Conservation (phyloP, 1,140 invertebrate genomes). For the Pogonomyrmex barbatus region DNA sequence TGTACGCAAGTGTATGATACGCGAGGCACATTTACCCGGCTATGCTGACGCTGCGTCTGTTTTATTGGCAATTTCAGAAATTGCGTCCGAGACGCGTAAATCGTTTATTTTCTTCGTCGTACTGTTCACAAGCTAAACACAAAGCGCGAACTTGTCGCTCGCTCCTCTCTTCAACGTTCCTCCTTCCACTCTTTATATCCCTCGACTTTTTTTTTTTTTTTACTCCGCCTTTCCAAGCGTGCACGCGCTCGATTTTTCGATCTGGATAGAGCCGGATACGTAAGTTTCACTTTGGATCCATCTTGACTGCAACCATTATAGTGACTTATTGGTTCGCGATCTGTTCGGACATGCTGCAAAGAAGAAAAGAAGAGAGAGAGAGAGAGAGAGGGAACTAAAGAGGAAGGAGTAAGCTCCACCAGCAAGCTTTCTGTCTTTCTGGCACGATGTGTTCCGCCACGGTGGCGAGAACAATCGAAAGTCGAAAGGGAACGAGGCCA, state of each 20-base stretch:
- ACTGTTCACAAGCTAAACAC: constrained; percentile 36
- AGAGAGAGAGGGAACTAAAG: neutral
- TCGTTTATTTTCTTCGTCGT: constrained; percentile 70
- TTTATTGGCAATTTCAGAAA: constrained; percentile 78
- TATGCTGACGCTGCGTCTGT: constrained; percentile 68
- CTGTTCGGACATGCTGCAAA: constrained; percentile 65
- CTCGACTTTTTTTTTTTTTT: neutral
- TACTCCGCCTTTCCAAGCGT: neutral
- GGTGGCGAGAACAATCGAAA: constrained; percentile 71
- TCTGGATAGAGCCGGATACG: constrained; percentile 41
- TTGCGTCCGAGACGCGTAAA: constrained; percentile 70
- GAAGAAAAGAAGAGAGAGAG: constrained; percentile 45
- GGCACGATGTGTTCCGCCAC: constrained; percentile 55
- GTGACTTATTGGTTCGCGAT: constrained; percentile 75
- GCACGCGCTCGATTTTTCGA: constrained; percentile 51
- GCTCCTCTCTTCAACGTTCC: neutral
- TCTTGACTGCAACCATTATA: constrained; percentile 56
- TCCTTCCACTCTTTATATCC: neutral
- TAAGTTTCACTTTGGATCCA: constrained; percentile 70
- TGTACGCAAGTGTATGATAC: neutral
- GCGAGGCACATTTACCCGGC: constrained; percentile 29
- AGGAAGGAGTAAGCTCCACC: constrained; percentile 39
- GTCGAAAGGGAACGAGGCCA: constrained; percentile 73
- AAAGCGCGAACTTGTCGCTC: constrained; percentile 49
- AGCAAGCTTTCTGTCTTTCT: constrained; percentile 67